phyloP scores from a whole-genome alignment of 1,140 invertebrate genomes.

The Limonius californicus region DNA sequence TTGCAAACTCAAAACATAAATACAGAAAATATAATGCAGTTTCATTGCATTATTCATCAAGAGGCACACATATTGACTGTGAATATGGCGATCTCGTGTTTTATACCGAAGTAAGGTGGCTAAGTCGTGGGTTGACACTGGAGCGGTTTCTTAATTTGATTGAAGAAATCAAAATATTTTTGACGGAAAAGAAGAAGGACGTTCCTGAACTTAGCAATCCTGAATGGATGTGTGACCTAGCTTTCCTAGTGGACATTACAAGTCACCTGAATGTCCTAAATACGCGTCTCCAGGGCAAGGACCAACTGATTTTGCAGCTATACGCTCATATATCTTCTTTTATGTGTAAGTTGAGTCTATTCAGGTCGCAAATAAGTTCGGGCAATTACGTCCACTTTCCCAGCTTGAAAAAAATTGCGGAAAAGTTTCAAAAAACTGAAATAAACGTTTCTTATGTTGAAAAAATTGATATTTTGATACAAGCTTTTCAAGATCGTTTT shows the following conservation, averaged over 20 bases:
- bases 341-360: conserved; percentile 18
- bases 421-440: conserved; percentile 29
- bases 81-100: conserved; percentile 35
- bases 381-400: conserved; percentile 31
- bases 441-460: conserved; percentile 33
- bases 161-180: too few relatives aligned
- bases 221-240: too few relatives aligned
- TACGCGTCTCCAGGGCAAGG: too few relatives aligned
- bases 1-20: conserved; percentile 5
- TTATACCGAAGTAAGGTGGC: too few relatives aligned
- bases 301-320: conserved; percentile 15
- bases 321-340: conserved; percentile 18
- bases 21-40: conserved; percentile 15
- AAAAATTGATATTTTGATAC: conserved; percentile 34
- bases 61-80: conserved; percentile 27
- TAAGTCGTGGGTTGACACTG: too few relatives aligned
- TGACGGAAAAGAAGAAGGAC: too few relatives aligned
- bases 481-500: too few relatives aligned
- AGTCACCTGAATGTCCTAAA: conserved; percentile 17
- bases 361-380: conserved; percentile 20
- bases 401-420: conserved; percentile 36
- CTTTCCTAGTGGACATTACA: too few relatives aligned
- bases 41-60: conserved; percentile 43
- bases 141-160: too few relatives aligned
- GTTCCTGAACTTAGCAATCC: too few relatives aligned